A percentile compares a stretch with the other conserved stretches of the same genome.
Evolutionary conservation across 2,888 invertebrate species (phyloP).

Genomic region (Conchocele bisecta): DNA sequence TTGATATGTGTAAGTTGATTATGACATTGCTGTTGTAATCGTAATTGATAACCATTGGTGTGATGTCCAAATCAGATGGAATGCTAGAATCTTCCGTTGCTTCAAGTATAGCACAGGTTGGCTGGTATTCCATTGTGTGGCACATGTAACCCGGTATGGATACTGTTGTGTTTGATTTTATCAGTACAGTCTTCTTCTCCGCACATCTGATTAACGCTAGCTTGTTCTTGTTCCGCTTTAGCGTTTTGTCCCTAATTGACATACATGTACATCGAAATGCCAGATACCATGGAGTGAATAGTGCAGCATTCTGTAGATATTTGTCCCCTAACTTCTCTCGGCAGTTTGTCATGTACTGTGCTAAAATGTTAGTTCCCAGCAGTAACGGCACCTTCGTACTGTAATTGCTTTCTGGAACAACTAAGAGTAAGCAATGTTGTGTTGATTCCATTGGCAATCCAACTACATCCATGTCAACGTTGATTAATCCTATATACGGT

Average conservation of each 20-base stretch:
- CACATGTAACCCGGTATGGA: slow-evolving; percentile 14
- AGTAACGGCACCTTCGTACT: slow-evolving; percentile 15
- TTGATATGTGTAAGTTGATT: slow-evolving; percentile 7
- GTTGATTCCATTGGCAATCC: background rate
- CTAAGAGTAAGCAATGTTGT: slow-evolving; percentile 9
- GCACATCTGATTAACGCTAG: slow-evolving; percentile 21
- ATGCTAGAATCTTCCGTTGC: slow-evolving; percentile 4
- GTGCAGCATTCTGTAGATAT: slow-evolving; percentile 19
- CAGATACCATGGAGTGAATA: slow-evolving; percentile 33
- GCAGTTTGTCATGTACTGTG: background rate
- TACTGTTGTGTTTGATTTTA: slow-evolving; percentile 16
- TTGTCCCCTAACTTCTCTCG: slow-evolving; percentile 7
- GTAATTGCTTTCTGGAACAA: slow-evolving; percentile 10
- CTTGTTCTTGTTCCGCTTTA: slow-evolving; percentile 9
- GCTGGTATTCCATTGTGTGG: slow-evolving; percentile 8
- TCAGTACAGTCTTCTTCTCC: background rate
- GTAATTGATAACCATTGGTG: slow-evolving; percentile 9
- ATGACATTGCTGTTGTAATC: background rate
- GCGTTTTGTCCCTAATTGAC: slow-evolving; percentile 16
- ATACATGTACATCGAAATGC: slow-evolving; percentile 33
- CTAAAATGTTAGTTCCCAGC: slow-evolving; percentile 20
- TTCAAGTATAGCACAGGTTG: slow-evolving; percentile 19
- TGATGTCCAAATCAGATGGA: slow-evolving; percentile 20
- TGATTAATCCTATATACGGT: slow-evolving; percentile 31
- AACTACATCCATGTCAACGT: background rate